A percentile compares a stretch with the other conserved stretches of the same genome.
phyloP scores from a whole-genome alignment of 2,113 vertebrate genomes.

The Martes martes region DNA sequence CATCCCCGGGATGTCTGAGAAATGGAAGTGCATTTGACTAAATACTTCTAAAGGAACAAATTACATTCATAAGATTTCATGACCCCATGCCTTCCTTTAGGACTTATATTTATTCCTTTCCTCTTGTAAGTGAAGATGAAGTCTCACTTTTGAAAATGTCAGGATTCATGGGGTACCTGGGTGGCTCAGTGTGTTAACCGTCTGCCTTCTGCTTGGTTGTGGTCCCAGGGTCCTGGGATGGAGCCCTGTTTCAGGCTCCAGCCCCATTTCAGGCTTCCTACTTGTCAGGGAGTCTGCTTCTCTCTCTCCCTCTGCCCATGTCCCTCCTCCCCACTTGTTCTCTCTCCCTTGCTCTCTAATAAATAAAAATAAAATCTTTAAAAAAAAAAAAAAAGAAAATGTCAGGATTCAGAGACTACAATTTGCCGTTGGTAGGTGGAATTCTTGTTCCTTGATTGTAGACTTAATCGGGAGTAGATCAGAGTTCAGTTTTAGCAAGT shows the following conservation, averaged over 20 bases:
- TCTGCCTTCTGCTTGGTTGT: too few relatives aligned
- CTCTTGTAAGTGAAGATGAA: background rate
- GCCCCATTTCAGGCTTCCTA: too few relatives aligned
- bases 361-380: too few relatives aligned
- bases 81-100: background rate
- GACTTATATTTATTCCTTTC: background rate
- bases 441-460: background rate
- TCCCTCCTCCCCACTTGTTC: too few relatives aligned
- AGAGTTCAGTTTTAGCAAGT: background rate
- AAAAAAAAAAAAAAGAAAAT: background rate
- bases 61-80: background rate
- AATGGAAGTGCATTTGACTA: background rate
- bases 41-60: background rate
- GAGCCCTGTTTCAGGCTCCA: too few relatives aligned
- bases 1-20: background rate
- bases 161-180: background rate
- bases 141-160: background rate
- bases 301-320: too few relatives aligned
- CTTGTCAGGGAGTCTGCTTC: too few relatives aligned
- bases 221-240: too few relatives aligned
- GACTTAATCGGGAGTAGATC: background rate
- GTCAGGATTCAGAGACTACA: background rate
- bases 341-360: too few relatives aligned
- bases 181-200: too few relatives aligned
- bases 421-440: background rate